These are phyloP conservation scores for Agrotis segetum DNA, from an alignment of 2,888 invertebrate species.

Conservation along the genomic window DNA sequence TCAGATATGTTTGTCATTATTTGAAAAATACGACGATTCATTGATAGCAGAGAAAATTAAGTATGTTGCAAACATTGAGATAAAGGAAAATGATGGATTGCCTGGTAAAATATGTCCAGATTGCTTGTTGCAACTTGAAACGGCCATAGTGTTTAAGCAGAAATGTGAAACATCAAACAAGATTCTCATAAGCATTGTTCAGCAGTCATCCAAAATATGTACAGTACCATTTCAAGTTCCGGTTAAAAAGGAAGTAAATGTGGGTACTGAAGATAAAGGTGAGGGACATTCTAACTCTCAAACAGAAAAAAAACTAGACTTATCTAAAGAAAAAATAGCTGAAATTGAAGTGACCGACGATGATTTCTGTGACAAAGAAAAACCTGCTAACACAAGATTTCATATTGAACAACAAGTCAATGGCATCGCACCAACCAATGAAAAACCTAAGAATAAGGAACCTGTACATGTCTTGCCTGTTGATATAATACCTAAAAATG, in stretches of 20 bases:
- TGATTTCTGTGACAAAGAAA: background rate
- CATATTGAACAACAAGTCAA: background rate
- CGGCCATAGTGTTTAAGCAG: constrained; percentile 77
- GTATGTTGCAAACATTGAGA: constrained; percentile 76
- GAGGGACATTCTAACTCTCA: constrained; percentile 5
- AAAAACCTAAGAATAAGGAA: constrained; percentile 1
- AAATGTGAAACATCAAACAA: constrained; percentile 80
- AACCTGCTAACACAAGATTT: background rate
- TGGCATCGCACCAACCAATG: background rate
- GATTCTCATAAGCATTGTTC: constrained; percentile 63
- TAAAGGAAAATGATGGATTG: constrained; percentile 77
- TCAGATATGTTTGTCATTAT: constrained; percentile 76
- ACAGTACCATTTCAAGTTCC: constrained; percentile 32
- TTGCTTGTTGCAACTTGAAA: constrained; percentile 80
- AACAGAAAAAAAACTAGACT: constrained; percentile 4
- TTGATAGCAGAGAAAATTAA: constrained; percentile 78
- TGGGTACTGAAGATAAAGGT: constrained; percentile 1
- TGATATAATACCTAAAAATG: constrained; percentile 21
- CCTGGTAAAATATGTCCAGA: constrained; percentile 80
- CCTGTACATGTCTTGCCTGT: background rate
- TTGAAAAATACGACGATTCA: constrained; percentile 75
- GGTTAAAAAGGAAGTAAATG: constrained; percentile 29
- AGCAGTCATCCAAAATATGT: constrained; percentile 25
- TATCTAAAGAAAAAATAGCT: background rate
- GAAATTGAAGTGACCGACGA: background rate